Conservation (phyloP, 1,140 invertebrate species). For the Drosophila lacteicornis region DNA sequence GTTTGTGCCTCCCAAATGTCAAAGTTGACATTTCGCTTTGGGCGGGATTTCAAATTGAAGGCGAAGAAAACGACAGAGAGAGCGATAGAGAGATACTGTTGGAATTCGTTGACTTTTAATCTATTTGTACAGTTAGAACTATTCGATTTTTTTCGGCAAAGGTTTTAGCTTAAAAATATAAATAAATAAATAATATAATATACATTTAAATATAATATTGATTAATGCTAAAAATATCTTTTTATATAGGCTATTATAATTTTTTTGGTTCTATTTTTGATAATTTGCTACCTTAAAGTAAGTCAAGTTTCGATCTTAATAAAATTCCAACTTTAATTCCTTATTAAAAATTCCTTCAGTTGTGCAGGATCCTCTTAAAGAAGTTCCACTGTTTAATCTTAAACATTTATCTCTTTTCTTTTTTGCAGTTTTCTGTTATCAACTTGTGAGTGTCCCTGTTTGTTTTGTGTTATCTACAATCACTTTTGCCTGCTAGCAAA, state of each 20-base stretch:
- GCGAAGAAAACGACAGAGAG: constrained; percentile 14
- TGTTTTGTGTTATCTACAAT: constrained; percentile 43
- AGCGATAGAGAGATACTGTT: neutral
- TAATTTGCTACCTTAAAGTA: no score
- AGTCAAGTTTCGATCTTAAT: no score
- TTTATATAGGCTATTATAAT: no score
- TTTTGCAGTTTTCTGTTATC: constrained; percentile 50
- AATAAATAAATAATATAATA: no score
- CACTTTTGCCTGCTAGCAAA: constrained; percentile 50
- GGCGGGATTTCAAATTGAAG: constrained; percentile 51
- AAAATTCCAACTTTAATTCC: no score
- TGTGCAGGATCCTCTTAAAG: neutral
- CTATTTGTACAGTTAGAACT: neutral
- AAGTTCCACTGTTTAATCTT: constrained; percentile 1
- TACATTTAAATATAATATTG: no score
- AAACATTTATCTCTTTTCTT: constrained; percentile 13
- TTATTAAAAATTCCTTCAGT: no score
- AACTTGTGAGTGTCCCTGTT: constrained; percentile 24
- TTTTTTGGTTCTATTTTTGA: no score
- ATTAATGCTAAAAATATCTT: no score
- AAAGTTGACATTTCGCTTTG: constrained; percentile 63
- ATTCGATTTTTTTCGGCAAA: no score
- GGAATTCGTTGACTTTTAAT: neutral
- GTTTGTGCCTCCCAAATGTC: constrained; percentile 53
- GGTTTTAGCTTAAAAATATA: no score